phyloP scores from a whole-genome alignment of 2,113 vertebrate genomes.

The Amblyornis subalaris region DNA sequence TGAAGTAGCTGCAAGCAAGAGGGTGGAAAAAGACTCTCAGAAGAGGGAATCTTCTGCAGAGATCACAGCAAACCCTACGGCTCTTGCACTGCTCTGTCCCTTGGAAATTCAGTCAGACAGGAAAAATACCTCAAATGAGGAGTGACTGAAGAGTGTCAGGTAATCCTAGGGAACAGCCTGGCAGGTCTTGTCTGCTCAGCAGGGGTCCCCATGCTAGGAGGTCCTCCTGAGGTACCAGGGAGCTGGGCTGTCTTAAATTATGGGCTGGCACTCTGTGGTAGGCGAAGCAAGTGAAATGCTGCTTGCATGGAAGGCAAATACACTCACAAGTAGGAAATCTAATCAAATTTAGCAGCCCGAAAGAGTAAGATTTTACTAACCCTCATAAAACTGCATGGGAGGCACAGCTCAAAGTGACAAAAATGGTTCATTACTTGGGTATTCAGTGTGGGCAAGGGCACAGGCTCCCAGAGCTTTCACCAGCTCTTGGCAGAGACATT shows the following conservation, averaged over 20 bases:
- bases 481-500: not conserved
- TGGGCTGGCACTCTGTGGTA: not conserved
- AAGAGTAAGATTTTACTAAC: not conserved
- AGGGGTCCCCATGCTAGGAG: not conserved
- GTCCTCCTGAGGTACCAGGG: not conserved
- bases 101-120: constrained; percentile 16
- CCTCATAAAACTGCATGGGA: not conserved
- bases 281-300: not conserved
- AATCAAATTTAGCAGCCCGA: not conserved
- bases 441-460: not conserved
- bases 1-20: constrained; percentile 39
- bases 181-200: not conserved
- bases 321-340: not conserved
- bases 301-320: not conserved
- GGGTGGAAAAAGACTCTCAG: constrained; percentile 21
- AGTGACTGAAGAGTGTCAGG: not conserved
- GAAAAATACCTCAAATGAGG: not conserved
- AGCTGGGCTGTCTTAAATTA: not conserved
- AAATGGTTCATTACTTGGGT: not conserved
- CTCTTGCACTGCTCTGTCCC: not conserved
- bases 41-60: constrained; percentile 41
- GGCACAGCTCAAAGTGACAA: not conserved
- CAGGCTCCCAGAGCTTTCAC: not conserved
- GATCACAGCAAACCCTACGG: constrained; percentile 7
- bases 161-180: not conserved